Evolutionary conservation across 1,140 invertebrate species (phyloP).

Genomic region (Habropoda laboriosa): DNA sequence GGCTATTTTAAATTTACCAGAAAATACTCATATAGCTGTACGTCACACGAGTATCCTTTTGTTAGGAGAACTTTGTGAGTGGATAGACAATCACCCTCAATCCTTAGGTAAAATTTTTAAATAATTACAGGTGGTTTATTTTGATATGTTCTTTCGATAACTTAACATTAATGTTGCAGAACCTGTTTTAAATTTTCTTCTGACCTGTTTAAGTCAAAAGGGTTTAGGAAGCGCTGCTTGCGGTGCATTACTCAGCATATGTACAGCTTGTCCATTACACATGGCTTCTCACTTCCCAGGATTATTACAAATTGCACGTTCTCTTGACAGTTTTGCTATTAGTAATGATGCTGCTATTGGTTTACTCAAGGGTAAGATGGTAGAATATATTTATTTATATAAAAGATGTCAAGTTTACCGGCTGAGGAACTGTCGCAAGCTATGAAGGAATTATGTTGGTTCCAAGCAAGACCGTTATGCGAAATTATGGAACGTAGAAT

Average conservation of each 20-base stretch:
- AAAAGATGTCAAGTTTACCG: slow-evolving; percentile 83
- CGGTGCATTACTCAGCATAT: slow-evolving; percentile 88
- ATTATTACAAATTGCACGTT: slow-evolving; percentile 90
- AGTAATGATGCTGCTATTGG: slow-evolving; percentile 91
- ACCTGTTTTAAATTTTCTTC: slow-evolving; percentile 90
- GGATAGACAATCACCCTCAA: slow-evolving; percentile 94
- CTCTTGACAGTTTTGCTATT: slow-evolving; percentile 90
- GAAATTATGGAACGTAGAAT: slow-evolving; percentile 82
- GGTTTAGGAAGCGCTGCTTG: slow-evolving; percentile 90
- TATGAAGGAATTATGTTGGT: slow-evolving; percentile 89
- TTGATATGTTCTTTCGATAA: background rate
- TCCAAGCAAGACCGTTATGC: slow-evolving; percentile 88
- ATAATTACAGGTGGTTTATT: background rate
- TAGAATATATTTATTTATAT: background rate
- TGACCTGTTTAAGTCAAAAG: slow-evolving; percentile 88
- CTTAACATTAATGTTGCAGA: slow-evolving; percentile 80
- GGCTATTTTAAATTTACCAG: slow-evolving; percentile 92
- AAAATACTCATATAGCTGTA: slow-evolving; percentile 93
- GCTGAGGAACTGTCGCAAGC: slow-evolving; percentile 85
- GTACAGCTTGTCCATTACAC: slow-evolving; percentile 89
- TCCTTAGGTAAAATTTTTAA: slow-evolving; percentile 84
- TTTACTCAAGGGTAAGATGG: slow-evolving; percentile 88
- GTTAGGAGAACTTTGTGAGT: slow-evolving; percentile 96
- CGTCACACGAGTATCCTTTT: slow-evolving; percentile 93
- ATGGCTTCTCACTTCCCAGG: slow-evolving; percentile 91